A percentile compares a stretch with the other conserved stretches of the same genome.
Conservation (phyloP, 2,888 invertebrate genomes). For the Nipponacmea schrenckii region DNA sequence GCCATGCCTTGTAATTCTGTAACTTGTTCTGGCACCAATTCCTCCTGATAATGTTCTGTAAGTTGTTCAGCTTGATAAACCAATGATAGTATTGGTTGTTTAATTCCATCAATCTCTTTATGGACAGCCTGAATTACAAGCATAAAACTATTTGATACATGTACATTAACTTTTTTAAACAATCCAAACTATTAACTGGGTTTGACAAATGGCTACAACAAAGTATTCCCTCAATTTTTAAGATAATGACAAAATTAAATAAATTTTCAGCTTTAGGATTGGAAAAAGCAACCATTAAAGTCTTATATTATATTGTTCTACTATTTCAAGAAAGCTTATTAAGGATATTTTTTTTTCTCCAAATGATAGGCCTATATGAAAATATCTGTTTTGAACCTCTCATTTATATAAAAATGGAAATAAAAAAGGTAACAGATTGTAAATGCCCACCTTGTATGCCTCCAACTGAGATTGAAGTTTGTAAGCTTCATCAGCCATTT, state of each 20-base stretch:
- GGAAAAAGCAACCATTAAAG: too few relatives aligned
- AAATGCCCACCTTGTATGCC: conserved; percentile 46
- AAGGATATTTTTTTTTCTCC: background rate
- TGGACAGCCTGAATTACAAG: conserved; percentile 42
- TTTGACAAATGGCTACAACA: too few relatives aligned
- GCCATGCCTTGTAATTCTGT: conserved; percentile 54
- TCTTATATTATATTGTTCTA: too few relatives aligned
- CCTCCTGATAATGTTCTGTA: conserved; percentile 59
- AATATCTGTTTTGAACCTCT: too few relatives aligned
- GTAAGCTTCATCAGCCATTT: conserved; percentile 53
- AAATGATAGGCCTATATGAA: background rate
- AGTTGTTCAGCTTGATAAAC: conserved; percentile 63
- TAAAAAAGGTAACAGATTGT: too few relatives aligned
- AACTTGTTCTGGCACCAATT: conserved; percentile 61
- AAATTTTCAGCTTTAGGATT: too few relatives aligned
- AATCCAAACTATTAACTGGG: too few relatives aligned
- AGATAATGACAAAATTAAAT: background rate
- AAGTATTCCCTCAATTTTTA: too few relatives aligned
- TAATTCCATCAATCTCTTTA: conserved; percentile 54
- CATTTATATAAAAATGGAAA: too few relatives aligned
- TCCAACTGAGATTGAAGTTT: conserved; percentile 52
- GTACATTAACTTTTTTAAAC: too few relatives aligned
- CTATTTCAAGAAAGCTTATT: background rate
- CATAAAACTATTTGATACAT: too few relatives aligned
- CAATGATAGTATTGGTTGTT: conserved; percentile 60